Conservation (phyloP, 2,888 invertebrate species). For the Caenorhabditis panamensis region DNA sequence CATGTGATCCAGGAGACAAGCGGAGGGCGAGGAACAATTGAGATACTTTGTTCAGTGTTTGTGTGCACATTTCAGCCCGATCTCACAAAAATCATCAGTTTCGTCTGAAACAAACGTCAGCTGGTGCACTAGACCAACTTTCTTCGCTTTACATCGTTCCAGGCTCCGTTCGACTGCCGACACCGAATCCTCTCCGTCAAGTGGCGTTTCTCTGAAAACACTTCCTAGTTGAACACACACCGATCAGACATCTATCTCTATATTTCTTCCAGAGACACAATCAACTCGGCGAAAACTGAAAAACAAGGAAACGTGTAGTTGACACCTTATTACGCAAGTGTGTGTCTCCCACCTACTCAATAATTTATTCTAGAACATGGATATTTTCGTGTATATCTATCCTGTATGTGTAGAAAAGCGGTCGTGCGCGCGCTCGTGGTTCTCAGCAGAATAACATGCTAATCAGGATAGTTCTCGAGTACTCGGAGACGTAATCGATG, state of each 20-base stretch:
- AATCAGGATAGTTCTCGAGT: slow-evolving; percentile 31
- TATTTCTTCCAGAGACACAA: slow-evolving; percentile 40
- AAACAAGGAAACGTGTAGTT: slow-evolving; percentile 60
- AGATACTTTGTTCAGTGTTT: slow-evolving; percentile 39
- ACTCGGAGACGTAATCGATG: slow-evolving; percentile 38
- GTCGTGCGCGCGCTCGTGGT: background rate
- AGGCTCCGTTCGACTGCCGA: slow-evolving; percentile 12
- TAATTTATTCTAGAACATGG: slow-evolving; percentile 53
- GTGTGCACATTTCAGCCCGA: slow-evolving; percentile 27
- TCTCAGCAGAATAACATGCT: slow-evolving; percentile 23
- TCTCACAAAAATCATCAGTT: slow-evolving; percentile 26
- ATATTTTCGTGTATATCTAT: slow-evolving; percentile 6
- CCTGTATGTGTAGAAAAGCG: slow-evolving; percentile 12
- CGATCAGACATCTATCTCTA: slow-evolving; percentile 45
- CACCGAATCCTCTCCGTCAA: slow-evolving; percentile 7
- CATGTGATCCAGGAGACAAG: slow-evolving; percentile 36
- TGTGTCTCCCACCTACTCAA: slow-evolving; percentile 26
- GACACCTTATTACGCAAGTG: slow-evolving; percentile 57
- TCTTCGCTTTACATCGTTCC: slow-evolving; percentile 14
- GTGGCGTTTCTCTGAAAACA: slow-evolving; percentile 52
- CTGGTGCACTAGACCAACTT: slow-evolving; percentile 39
- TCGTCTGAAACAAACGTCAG: slow-evolving; percentile 55
- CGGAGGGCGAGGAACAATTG: slow-evolving; percentile 20
- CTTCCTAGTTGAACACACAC: slow-evolving; percentile 48
- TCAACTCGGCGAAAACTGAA: slow-evolving; percentile 36